Evolutionary conservation across 2,113 vertebrate genomes (phyloP).

Genomic region (Callipepla californica): DNA sequence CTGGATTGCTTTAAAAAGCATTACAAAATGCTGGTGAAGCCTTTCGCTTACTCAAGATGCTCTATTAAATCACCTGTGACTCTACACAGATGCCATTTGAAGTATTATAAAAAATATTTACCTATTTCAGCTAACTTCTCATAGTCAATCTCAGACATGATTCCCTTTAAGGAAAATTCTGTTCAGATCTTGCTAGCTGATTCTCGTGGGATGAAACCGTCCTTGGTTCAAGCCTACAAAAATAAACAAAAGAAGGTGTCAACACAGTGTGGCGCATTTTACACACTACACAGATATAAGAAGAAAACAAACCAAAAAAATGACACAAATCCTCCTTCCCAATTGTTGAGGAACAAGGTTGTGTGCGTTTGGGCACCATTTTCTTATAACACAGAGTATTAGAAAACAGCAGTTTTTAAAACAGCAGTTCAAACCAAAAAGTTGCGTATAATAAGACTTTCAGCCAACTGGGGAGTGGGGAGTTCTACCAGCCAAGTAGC

Average conservation of each 20-base stretch:
- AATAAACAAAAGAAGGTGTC: not conserved
- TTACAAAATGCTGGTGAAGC: not conserved
- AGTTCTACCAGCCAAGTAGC: not conserved
- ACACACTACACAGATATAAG: not conserved
- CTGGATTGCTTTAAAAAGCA: constrained; percentile 11
- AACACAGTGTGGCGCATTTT: not conserved
- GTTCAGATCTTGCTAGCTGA: not conserved
- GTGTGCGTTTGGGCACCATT: not conserved
- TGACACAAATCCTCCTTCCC: not conserved
- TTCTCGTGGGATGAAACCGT: not conserved
- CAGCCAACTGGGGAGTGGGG: not conserved
- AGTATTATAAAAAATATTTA: constrained; percentile 35
- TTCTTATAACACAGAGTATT: not conserved
- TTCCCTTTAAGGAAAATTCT: not conserved
- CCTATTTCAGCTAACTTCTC: constrained; percentile 84
- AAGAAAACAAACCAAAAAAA: not conserved
- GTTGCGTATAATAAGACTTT: not conserved
- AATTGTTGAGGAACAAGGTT: not conserved
- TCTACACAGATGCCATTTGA: not conserved
- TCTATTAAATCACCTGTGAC: constrained; percentile 10
- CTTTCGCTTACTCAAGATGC: not conserved
- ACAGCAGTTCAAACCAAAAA: not conserved
- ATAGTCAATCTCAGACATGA: constrained; percentile 67
- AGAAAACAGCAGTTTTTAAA: not conserved
- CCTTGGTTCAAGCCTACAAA: not conserved